Evolutionary conservation across 2,888 invertebrate species (phyloP).

Genomic region (Bombylius discolor): DNA sequence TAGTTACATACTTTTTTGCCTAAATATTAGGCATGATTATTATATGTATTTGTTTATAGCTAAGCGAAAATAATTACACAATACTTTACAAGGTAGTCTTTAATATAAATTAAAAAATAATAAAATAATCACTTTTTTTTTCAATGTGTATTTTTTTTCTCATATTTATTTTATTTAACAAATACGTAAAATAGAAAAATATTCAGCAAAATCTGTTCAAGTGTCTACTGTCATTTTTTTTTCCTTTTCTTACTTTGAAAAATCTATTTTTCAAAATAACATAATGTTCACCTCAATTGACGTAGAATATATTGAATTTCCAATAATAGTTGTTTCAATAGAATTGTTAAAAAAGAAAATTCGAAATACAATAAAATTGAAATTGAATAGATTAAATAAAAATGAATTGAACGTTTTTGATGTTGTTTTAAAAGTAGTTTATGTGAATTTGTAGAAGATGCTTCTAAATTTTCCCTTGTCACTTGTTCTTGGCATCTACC

Average conservation of each 20-base stretch:
- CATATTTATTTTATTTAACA: neutral
- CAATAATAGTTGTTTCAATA: neutral
- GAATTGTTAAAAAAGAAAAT: slow-evolving; percentile 1
- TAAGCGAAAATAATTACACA: too few relatives aligned
- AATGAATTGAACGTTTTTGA: neutral
- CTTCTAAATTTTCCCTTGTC: slow-evolving; percentile 50
- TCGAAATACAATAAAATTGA: slow-evolving; percentile 5
- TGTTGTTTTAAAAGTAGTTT: neutral
- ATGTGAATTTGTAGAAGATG: slow-evolving; percentile 26
- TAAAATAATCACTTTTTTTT: neutral
- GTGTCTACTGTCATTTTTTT: neutral
- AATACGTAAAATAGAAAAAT: neutral
- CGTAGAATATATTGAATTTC: neutral
- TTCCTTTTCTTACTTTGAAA: too few relatives aligned
- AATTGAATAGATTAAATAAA: neutral
- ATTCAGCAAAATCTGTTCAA: neutral
- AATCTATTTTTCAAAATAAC: too few relatives aligned
- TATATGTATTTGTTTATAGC: too few relatives aligned
- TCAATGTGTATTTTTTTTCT: neutral
- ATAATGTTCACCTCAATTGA: neutral
- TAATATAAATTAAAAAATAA: too few relatives aligned
- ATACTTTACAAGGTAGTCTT: too few relatives aligned
- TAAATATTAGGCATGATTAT: too few relatives aligned
- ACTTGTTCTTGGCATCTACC: slow-evolving; percentile 56
- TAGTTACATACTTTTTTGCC: too few relatives aligned